phyloP scores from a whole-genome alignment of 2,113 vertebrate genomes.

The Poecilia latipinna region DNA sequence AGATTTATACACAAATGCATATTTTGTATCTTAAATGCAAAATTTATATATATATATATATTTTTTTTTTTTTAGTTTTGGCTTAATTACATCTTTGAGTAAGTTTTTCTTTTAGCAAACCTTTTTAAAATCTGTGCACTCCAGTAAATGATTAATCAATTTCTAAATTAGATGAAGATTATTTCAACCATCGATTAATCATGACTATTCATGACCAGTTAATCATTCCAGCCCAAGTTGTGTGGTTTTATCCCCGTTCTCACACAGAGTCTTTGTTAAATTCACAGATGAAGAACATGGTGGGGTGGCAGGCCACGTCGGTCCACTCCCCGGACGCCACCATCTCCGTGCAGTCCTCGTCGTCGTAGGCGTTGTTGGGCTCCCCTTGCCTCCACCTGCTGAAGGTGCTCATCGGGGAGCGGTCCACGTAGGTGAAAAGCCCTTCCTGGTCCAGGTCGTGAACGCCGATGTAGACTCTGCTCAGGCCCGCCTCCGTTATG shows the following conservation, averaged over 20 bases:
- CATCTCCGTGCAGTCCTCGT: conserved; percentile 97
- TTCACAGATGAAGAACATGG: conserved; percentile 98
- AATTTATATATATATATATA: too few relatives aligned
- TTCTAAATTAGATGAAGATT: too few relatives aligned
- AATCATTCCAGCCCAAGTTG: neutral
- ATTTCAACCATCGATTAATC: too few relatives aligned
- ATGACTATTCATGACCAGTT: too few relatives aligned
- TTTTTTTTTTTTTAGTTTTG: too few relatives aligned
- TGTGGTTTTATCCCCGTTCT: conserved; percentile 34
- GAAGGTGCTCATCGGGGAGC: conserved; percentile 93
- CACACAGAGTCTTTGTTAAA: conserved; percentile 92
- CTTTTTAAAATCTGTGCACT: too few relatives aligned
- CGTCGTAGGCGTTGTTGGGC: conserved; percentile 93
- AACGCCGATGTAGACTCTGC: conserved; percentile 92
- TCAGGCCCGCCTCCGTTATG: conserved; percentile 89
- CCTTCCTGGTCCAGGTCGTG: conserved; percentile 93
- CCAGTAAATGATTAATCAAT: too few relatives aligned
- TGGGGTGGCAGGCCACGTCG: conserved; percentile 92
- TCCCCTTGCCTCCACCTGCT: conserved; percentile 94
- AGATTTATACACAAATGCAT: too few relatives aligned
- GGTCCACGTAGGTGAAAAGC: conserved; percentile 89
- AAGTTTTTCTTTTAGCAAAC: too few relatives aligned
- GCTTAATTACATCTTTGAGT: too few relatives aligned
- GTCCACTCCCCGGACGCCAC: conserved; percentile 94
- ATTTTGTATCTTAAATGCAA: too few relatives aligned